Base-by-base conservation (phyloP, 2,888 invertebrate species). In the Agrilus cyanescens region DNA sequence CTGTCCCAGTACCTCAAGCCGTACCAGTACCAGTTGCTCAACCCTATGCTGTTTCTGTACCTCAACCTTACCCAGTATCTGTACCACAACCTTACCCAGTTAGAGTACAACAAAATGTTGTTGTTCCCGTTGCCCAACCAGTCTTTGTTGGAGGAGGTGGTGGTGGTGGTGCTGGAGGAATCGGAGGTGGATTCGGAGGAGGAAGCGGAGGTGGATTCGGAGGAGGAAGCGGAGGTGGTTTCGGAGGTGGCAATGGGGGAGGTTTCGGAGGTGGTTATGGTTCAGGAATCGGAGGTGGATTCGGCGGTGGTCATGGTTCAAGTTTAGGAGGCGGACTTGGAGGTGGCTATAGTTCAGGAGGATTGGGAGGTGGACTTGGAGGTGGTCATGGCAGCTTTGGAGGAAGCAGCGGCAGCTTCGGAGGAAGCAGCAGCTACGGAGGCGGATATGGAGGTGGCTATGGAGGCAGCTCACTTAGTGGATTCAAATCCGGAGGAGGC, bases 31-130 rank as follows among this genome's bases (percentile, higher is more conserved):
- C 71, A 1, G 71, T 74, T 1, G 70, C 68, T 3, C 66, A 71
- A 0, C 69, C 70, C 0, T 71, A 75, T 1, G 72, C 68, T 1
- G 67, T 66, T 7, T 59, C 67, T 40, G 61, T 63, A 3, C 65
- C 68, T 1, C 61, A 68, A 34, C 67, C 71, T 0, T 65, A 68
- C 14, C 53, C 65, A 2, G 64, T 73, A 7, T 63, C 65, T 3
- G 65, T 75, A 0, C 72, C 75, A 37, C 65, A 74, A 45, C 75
- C 76, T 1, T 71, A 71, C 43, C 71, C 74, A 3, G 74, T 73
- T 20, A 69, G 71, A 0, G 67, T 75, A 0, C 67, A 75, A 10
- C 73, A 74, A 41, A 73, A 74, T 0, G 68, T 72, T 2, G 56
- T 58, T 38, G 61, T 58, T 35, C 52, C 58, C 47, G 56, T 62